These are phyloP conservation scores for Pristionchus exspectatus DNA, from an alignment of 2,888 invertebrate genomes.

Conservation along the genomic window DNA sequence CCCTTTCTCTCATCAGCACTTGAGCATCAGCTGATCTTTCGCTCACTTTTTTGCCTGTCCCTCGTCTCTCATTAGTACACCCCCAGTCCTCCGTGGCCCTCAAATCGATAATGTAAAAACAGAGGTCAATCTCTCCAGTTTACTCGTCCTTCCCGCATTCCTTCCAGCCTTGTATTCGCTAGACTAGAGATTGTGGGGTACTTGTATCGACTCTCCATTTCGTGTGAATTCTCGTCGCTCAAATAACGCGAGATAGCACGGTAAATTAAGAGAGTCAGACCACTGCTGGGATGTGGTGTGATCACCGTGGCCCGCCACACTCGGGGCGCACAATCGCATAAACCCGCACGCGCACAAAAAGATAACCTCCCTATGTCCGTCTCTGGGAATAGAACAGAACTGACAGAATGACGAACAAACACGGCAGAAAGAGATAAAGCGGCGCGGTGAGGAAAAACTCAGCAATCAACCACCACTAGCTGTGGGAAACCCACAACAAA, in stretches of 20 bases:
- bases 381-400: background rate
- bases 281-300: background rate
- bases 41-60: background rate
- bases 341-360: background rate
- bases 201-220: background rate
- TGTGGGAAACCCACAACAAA: background rate
- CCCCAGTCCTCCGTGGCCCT: background rate
- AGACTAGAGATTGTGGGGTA: background rate
- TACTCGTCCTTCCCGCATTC: background rate
- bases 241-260: background rate
- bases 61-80: background rate
- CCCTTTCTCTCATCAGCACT: background rate
- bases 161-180: background rate
- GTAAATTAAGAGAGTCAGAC: background rate
- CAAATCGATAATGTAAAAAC: background rate
- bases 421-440: constrained; percentile 25
- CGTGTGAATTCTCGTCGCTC: no score
- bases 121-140: background rate
- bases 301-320: background rate
- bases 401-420: constrained; percentile 42
- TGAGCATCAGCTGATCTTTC: constrained; percentile 39
- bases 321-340: constrained; percentile 14
- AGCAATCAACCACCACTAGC: background rate
- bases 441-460: background rate
- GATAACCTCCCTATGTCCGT: background rate